Percentiles rank a stretch among this genome's conserved stretches.
These are phyloP conservation scores for Gavialis gangeticus DNA, from an alignment of 2,113 vertebrate species.

Conservation along the genomic window DNA sequence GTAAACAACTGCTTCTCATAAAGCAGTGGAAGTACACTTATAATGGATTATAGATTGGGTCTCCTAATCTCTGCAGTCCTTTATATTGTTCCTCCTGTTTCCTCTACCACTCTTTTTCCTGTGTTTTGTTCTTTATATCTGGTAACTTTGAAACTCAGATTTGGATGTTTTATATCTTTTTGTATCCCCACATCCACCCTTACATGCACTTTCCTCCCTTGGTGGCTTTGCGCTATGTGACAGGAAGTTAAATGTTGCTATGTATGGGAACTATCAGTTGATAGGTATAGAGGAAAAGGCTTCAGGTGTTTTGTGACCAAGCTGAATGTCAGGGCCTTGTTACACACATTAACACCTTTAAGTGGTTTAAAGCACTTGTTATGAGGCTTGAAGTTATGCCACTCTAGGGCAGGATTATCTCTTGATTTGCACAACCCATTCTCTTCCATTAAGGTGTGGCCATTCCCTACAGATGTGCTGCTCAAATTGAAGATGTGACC, in stretches of 20 bases:
- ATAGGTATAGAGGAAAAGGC: not conserved
- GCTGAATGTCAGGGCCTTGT: not conserved
- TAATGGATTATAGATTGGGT: not conserved
- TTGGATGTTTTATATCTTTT: not conserved
- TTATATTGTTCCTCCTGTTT: conserved; percentile 23
- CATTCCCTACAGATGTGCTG: too few species aligned
- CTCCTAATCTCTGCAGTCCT: conserved; percentile 2
- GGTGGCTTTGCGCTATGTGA: not conserved
- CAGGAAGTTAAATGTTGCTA: not conserved
- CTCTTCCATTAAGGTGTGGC: too few species aligned
- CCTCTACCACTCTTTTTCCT: conserved; percentile 28
- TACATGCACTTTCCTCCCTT: not conserved
- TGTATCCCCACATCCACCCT: not conserved
- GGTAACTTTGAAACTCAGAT: not conserved
- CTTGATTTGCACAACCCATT: too few species aligned
- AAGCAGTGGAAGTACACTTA: conserved; percentile 20
- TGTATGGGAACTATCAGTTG: not conserved
- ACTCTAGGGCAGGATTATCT: too few species aligned
- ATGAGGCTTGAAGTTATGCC: too few species aligned
- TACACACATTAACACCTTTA: too few species aligned
- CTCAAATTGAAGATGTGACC: too few species aligned
- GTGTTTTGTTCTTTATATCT: not conserved
- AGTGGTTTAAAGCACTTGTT: too few species aligned
- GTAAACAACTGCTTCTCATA: conserved; percentile 58
- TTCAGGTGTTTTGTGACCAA: not conserved